Percentiles rank a stretch among this genome's conserved stretches.
These are phyloP conservation scores for Hexactinellida sp. DNA, from an alignment of 37 sponge, comb jelly and placozoan species.

Conservation along the genomic window DNA sequence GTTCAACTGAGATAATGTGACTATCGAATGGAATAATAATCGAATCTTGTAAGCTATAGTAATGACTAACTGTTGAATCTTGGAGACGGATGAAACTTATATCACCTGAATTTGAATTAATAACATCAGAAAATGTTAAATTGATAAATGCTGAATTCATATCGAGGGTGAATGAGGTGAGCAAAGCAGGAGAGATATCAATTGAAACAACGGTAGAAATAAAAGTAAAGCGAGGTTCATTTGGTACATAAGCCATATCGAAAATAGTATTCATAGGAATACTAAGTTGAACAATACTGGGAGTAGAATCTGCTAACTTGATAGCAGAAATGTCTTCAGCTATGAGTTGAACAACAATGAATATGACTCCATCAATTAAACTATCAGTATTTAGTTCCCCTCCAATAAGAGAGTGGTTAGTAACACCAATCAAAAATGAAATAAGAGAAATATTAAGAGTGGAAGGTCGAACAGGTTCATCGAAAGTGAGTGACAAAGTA, in stretches of 20 bases:
- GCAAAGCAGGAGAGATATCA: slow-evolving; percentile 31
- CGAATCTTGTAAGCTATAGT: not conserved
- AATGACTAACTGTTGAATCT: not conserved
- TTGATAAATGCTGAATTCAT: slow-evolving; percentile 39
- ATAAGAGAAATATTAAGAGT: slow-evolving; percentile 40
- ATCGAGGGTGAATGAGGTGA: slow-evolving; percentile 43
- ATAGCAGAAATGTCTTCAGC: slow-evolving; percentile 33
- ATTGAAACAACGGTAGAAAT: not conserved
- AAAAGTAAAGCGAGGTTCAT: not conserved
- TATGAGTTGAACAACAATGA: not conserved
- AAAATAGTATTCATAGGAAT: not conserved
- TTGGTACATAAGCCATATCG: slow-evolving; percentile 4
- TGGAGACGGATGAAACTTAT: not conserved
- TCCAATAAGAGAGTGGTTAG: not conserved
- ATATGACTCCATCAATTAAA: not conserved
- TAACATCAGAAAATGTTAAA: slow-evolving; percentile 62
- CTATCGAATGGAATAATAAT: not conserved
- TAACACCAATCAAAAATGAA: slow-evolving; percentile 21
- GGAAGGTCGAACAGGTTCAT: slow-evolving; percentile 59
- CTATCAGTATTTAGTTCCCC: slow-evolving; percentile 8
- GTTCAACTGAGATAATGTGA: slow-evolving; percentile 8
- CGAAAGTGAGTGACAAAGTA: slow-evolving; percentile 52
- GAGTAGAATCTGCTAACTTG: not conserved
- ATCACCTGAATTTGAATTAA: not conserved
- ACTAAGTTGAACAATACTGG: not conserved